Base-by-base conservation (phyloP, 2,888 invertebrate genomes). In the Digitonthophagus gazella region DNA sequence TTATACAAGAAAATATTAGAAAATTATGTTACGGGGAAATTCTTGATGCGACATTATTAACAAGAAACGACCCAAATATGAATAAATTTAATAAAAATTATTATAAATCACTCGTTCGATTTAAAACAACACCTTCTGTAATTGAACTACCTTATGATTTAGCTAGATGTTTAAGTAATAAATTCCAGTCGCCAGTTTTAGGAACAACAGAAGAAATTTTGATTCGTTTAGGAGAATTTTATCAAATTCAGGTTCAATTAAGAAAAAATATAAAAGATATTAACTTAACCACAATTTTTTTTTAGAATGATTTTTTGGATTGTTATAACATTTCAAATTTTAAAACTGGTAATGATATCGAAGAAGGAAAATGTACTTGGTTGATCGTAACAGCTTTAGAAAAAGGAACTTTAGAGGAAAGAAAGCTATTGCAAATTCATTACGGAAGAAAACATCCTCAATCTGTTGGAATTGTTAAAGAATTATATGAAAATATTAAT, bases 311-410 rank as follows among this genome's bases (percentile, higher is more conserved):
- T 80, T 96, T 90, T 83, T 84, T 96, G 55, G 97, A 97, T 81
- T 95, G 94, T 79, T 98, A 92, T 81, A 97, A 97, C 0, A 91
- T 96, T 80, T 89, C 93, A 14, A 86, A 93, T 1, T 96, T 92
- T 0, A 99, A 98, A 85, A 85, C 88, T 55, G 95, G 96, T 28
- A 93, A 91, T 0, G 98, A 98, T 80, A 97, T 99, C 75, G 89
- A 92, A 83, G 96, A 97, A 75, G 97, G 97, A 28, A 98, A 98
- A 84, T 98, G 98, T 83, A 91, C 96, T 0, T 99, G 98, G 98
- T 84, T 97, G 28, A 90, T 94, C 0, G 94, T 97, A 0, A 92
- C 93, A 0, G 97, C 97, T 6, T 84, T 97, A 71, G 92, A 95
- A 81, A 86, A 92, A 67, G 93, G 91, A 0, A 88, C 87, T 61